phyloP scores from a whole-genome alignment of 2,888 invertebrate species.

The Drosophila pseudotalamancana region DNA sequence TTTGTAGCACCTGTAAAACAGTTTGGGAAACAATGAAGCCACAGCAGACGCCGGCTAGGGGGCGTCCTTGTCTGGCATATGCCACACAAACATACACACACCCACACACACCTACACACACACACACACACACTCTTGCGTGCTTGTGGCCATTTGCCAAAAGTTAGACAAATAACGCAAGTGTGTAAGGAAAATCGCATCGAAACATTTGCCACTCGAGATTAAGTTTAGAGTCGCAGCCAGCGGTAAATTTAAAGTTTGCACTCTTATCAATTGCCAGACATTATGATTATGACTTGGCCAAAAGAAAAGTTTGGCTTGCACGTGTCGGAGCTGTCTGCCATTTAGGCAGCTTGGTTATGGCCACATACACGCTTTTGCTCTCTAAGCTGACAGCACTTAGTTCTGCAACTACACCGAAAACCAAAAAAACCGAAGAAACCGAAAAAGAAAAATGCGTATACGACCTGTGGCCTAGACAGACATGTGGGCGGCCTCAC shows the following conservation, averaged over 20 bases:
- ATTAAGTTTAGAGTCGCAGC: slow-evolving; percentile 36
- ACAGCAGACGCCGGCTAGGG: slow-evolving; percentile 35
- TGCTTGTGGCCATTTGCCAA: slow-evolving; percentile 32
- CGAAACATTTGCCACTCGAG: slow-evolving; percentile 63
- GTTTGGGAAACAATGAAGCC: slow-evolving; percentile 73
- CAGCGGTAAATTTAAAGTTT: slow-evolving; percentile 58
- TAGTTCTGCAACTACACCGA: slow-evolving; percentile 23
- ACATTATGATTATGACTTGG: slow-evolving; percentile 57
- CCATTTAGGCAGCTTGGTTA: slow-evolving; percentile 10
- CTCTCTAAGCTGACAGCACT: slow-evolving; percentile 46
- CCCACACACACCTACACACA: slow-evolving; percentile 7
- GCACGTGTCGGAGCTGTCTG: slow-evolving; percentile 26
- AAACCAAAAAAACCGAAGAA: slow-evolving; percentile 1
- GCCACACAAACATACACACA: slow-evolving; percentile 5
- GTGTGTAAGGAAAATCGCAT: slow-evolving; percentile 53
- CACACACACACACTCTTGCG: slow-evolving; percentile 11
- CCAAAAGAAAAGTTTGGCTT: slow-evolving; percentile 31
- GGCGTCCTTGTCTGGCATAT: slow-evolving; percentile 38
- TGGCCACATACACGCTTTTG: slow-evolving; percentile 23
- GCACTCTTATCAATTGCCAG: slow-evolving; percentile 53
- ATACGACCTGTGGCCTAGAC: slow-evolving; percentile 61
- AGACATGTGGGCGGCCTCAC: slow-evolving; percentile 12
- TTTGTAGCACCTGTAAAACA: slow-evolving; percentile 78
- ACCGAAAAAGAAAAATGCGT: slow-evolving; percentile 39
- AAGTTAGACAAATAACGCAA: slow-evolving; percentile 65